Evolutionary conservation across 2,888 invertebrate genomes (phyloP).

Genomic region (Diplolepis rosae): DNA sequence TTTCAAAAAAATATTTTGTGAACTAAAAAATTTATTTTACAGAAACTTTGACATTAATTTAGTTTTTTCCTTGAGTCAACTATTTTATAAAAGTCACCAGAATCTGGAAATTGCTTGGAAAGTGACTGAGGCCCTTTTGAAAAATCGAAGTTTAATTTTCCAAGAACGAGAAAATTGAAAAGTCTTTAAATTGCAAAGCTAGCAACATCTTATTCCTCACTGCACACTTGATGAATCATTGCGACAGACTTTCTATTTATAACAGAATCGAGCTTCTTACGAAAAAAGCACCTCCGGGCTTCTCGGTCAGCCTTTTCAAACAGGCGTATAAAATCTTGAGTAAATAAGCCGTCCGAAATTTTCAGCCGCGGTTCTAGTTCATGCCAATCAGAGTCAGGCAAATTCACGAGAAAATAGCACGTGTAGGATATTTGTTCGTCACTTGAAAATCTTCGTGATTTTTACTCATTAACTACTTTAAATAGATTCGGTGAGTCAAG

Average conservation of each 20-base stretch:
- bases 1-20: no score
- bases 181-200: background rate
- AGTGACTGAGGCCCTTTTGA: no score
- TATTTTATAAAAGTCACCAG: no score
- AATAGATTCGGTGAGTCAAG: background rate
- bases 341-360: constrained; percentile 20
- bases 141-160: no score
- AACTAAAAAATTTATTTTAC: no score
- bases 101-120: no score
- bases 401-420: background rate
- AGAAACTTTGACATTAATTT: no score
- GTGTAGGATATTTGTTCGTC: background rate
- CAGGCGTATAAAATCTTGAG: constrained; percentile 19
- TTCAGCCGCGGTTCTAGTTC: background rate
- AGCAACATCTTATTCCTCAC: constrained; percentile 19
- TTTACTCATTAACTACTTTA: background rate
- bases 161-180: background rate
- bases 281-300: constrained; percentile 33
- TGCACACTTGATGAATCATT: constrained; percentile 35
- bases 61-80: no score
- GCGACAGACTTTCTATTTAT: constrained; percentile 33
- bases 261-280: constrained; percentile 32
- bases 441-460: background rate
- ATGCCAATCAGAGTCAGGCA: background rate
- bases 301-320: background rate